Evolutionary conservation across 2,888 invertebrate species (phyloP).

Genomic region (Eupithecia insigniata): DNA sequence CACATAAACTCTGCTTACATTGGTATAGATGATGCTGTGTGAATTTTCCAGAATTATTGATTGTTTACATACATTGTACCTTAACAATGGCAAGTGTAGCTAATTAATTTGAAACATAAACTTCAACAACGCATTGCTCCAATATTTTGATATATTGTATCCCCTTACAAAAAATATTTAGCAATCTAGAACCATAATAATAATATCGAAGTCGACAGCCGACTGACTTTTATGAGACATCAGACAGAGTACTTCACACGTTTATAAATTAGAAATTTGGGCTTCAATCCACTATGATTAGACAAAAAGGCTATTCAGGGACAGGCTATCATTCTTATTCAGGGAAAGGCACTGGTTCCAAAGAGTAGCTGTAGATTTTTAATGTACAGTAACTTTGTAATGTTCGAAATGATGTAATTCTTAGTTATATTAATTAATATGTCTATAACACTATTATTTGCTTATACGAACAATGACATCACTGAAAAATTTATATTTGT

Average conservation of each 20-base stretch:
- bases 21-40: too few species aligned
- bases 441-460: not conserved
- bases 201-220: not conserved
- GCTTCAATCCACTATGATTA: not conserved
- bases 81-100: too few species aligned
- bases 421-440: not conserved
- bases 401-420: not conserved
- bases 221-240: not conserved
- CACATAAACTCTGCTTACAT: too few species aligned
- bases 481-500: not conserved
- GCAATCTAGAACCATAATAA: not conserved
- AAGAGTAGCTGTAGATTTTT: slow-evolving; percentile 5
- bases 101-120: not conserved
- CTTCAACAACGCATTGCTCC: not conserved
- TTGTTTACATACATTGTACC: too few species aligned
- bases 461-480: not conserved
- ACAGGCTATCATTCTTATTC: not conserved
- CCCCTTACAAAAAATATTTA: not conserved
- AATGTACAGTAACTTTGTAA: not conserved
- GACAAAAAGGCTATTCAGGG: not conserved
- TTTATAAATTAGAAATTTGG: too few species aligned
- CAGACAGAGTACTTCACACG: not conserved
- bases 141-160: not conserved
- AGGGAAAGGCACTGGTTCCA: not conserved
- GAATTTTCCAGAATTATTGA: too few species aligned